These are phyloP conservation scores for Aphidius ervi DNA, from an alignment of 1,140 invertebrate species.

Conservation along the genomic window DNA sequence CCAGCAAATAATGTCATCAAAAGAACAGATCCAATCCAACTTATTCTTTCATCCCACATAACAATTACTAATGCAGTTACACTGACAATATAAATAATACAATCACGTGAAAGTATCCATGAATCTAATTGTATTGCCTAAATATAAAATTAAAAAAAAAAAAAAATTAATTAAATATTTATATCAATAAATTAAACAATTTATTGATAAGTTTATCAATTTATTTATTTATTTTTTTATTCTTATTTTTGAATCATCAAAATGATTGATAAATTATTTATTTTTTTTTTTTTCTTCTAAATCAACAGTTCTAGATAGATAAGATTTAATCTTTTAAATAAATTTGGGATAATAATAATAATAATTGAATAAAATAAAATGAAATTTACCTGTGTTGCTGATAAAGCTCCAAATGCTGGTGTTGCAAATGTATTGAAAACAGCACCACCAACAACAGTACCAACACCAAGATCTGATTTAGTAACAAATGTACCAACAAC, in stretches of 20 bases:
- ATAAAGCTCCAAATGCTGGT: constrained; percentile 75
- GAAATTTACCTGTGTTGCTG: constrained; percentile 63
- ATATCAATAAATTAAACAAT: no score
- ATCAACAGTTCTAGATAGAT: no score
- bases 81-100: constrained; percentile 74
- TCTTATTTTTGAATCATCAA: no score
- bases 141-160: constrained; percentile 33
- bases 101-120: constrained; percentile 82
- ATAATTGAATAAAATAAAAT: not conserved
- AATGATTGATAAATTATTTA: no score
- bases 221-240: no score
- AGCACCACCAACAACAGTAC: constrained; percentile 82
- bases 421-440: constrained; percentile 87
- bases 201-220: no score
- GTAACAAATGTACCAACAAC: constrained; percentile 78
- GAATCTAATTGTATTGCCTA: constrained; percentile 79
- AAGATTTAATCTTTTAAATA: not conserved
- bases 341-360: no score
- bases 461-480: constrained; percentile 74
- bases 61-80: constrained; percentile 70
- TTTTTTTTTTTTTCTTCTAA: no score
- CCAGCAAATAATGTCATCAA: constrained; percentile 67
- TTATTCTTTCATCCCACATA: constrained; percentile 74
- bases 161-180: constrained; percentile 12
- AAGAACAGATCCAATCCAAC: constrained; percentile 72